Evolutionary conservation across 1,140 invertebrate genomes (phyloP).

Genomic region (Diuraphis noxia): DNA sequence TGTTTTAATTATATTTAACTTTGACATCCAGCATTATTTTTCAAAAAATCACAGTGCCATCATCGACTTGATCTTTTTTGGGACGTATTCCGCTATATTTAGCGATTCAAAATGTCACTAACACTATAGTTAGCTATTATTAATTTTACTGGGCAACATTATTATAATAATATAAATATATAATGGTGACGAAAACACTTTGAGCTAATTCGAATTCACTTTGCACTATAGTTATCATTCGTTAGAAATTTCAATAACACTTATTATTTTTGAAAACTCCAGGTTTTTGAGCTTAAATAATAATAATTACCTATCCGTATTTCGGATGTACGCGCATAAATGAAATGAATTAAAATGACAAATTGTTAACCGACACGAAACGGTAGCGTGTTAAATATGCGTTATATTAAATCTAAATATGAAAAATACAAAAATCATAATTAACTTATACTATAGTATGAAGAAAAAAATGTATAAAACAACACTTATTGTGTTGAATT

Average conservation of each 20-base stretch:
- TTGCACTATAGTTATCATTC: background rate
- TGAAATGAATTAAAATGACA: conserved; percentile 31
- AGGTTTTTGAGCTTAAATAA: background rate
- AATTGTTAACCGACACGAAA: conserved; percentile 42
- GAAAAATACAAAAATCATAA: conserved; percentile 45
- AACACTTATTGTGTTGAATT: conserved; percentile 7
- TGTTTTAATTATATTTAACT: background rate
- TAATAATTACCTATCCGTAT: conserved; percentile 31
- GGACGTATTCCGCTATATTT: background rate
- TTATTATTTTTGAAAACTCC: background rate
- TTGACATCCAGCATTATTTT: background rate
- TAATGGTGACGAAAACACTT: background rate
- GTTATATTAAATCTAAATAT: conserved; percentile 32
- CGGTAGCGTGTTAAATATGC: conserved; percentile 27
- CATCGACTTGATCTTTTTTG: background rate
- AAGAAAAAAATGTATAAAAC: background rate
- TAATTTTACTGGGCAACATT: background rate
- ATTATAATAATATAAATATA: too few species aligned
- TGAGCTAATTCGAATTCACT: background rate
- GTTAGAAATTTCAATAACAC: background rate
- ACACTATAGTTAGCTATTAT: background rate
- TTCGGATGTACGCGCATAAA: conserved; percentile 31
- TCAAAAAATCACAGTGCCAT: background rate
- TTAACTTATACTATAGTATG: conserved; percentile 14
- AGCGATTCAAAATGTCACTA: background rate